These are phyloP conservation scores for Melieria picta DNA, from an alignment of 2,888 invertebrate genomes.

Conservation along the genomic window DNA sequence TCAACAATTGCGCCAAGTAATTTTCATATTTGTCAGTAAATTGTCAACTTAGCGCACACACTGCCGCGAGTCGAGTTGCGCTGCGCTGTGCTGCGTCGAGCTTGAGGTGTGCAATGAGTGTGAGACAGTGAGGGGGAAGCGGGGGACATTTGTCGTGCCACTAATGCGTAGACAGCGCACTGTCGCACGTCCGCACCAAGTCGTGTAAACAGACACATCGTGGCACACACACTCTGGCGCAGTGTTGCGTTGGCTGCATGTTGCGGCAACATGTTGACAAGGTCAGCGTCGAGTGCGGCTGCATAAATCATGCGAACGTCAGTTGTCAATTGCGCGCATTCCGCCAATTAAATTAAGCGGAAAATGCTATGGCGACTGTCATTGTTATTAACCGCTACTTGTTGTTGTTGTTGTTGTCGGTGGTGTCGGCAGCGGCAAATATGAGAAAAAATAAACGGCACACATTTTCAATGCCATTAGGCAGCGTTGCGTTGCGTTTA, in stretches of 20 bases:
- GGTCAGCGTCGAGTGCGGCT: constrained; percentile 48
- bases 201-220: constrained; percentile 25
- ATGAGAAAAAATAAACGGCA: constrained; percentile 1
- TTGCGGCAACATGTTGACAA: constrained; percentile 58
- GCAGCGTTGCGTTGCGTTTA: constrained; percentile 11
- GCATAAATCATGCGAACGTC: constrained; percentile 53
- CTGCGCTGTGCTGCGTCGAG: too few relatives aligned
- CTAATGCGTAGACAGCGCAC: not conserved
- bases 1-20: constrained; percentile 40
- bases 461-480: constrained; percentile 22
- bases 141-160: not conserved
- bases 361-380: constrained; percentile 47
- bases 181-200: not conserved
- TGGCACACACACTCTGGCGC: constrained; percentile 21
- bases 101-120: too few relatives aligned
- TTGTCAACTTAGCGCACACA: constrained; percentile 58
- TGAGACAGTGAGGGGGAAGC: too few relatives aligned
- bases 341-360: constrained; percentile 61
- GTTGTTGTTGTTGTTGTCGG: constrained; percentile 25
- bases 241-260: constrained; percentile 12
- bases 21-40: constrained; percentile 60
- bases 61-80: constrained; percentile 10
- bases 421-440: constrained; percentile 25
- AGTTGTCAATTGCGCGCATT: constrained; percentile 62
- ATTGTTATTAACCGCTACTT: constrained; percentile 10